A percentile compares a stretch with the other conserved stretches of the same genome.
phyloP scores from a whole-genome alignment of 2,888 invertebrate genomes.

The Cephus rjabovi region DNA sequence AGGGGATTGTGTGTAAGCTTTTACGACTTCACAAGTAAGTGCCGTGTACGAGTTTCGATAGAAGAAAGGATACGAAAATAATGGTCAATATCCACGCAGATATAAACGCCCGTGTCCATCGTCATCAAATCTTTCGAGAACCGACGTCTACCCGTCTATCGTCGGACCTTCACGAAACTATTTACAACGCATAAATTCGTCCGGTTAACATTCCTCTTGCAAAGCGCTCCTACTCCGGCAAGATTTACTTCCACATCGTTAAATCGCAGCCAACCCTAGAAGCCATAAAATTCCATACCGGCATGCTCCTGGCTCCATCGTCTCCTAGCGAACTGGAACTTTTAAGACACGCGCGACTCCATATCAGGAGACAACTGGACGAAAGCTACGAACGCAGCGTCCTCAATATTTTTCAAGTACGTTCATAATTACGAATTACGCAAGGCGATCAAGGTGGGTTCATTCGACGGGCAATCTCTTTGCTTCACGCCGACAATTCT shows the following conservation, averaged over 20 bases:
- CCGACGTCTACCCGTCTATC: neutral
- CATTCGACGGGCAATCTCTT: neutral
- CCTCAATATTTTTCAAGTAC: neutral
- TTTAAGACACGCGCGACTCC: neutral
- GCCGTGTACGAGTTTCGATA: neutral
- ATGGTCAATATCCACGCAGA: neutral
- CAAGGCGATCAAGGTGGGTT: neutral
- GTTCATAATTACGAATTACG: neutral
- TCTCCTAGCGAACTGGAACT: neutral
- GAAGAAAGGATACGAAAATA: neutral
- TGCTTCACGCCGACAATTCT: neutral
- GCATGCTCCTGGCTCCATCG: neutral
- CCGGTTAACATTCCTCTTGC: neutral
- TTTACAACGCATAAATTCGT: neutral
- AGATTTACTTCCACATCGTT: neutral
- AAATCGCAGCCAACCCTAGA: neutral
- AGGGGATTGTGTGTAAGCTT: neutral
- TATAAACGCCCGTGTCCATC: neutral
- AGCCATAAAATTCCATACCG: neutral
- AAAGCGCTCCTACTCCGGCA: neutral
- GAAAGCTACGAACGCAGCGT: neutral
- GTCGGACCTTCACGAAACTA: neutral
- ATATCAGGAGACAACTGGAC: neutral
- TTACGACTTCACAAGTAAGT: neutral
- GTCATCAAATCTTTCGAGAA: neutral